These are phyloP conservation scores for Pinctada fucata DNA, from an alignment of 2,888 invertebrate genomes.

Conservation along the genomic window DNA sequence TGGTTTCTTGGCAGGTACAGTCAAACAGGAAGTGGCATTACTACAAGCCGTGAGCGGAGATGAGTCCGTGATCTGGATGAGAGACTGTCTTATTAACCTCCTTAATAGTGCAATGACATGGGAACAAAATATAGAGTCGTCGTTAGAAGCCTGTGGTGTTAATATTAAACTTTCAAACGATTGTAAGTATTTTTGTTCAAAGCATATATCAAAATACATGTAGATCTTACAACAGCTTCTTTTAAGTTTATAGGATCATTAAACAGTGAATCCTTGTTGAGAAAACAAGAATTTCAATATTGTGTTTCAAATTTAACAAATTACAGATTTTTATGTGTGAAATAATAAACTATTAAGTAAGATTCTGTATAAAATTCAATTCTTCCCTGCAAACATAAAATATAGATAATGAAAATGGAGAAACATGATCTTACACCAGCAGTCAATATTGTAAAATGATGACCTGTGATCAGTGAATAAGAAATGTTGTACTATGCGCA, in stretches of 20 bases:
- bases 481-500: too few species aligned
- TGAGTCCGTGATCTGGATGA: slow-evolving; percentile 66
- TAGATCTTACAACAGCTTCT: background rate
- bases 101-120: slow-evolving; percentile 64
- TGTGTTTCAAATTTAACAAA: background rate
- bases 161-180: slow-evolving; percentile 73
- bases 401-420: too few species aligned
- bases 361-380: background rate
- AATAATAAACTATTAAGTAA: slow-evolving; percentile 1
- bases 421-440: too few species aligned
- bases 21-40: slow-evolving; percentile 72
- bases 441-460: too few species aligned
- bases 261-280: too few species aligned
- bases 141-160: slow-evolving; percentile 72
- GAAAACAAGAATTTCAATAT: background rate
- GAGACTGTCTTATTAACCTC: slow-evolving; percentile 61
- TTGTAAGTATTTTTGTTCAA: slow-evolving; percentile 53
- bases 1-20: slow-evolving; percentile 60
- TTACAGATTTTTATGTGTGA: too few species aligned
- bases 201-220: background rate
- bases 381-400: too few species aligned
- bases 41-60: slow-evolving; percentile 63
- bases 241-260: background rate
- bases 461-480: too few species aligned
- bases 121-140: slow-evolving; percentile 69